phyloP scores from a whole-genome alignment of 1,140 invertebrate genomes.

The Drosophila biarmipes region DNA sequence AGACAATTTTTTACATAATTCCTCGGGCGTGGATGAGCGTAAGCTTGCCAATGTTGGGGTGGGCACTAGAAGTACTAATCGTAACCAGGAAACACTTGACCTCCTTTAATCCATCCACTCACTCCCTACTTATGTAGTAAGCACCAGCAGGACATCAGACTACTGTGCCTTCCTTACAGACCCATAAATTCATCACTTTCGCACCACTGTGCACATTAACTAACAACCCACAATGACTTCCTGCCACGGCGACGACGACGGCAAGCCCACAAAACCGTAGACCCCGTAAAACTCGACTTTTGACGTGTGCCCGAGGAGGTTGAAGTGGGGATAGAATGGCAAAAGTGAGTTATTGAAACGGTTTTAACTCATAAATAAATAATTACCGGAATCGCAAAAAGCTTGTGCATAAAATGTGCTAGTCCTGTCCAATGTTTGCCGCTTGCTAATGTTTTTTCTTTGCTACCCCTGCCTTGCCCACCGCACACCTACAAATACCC shows the following conservation, averaged over 20 bases:
- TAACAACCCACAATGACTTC: constrained; percentile 79
- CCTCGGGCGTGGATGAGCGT: no score
- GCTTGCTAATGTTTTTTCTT: constrained; percentile 64
- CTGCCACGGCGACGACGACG: constrained; percentile 56
- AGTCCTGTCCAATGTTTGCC: constrained; percentile 44
- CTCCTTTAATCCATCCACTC: not conserved
- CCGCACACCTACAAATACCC: constrained; percentile 21
- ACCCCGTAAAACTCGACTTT: constrained; percentile 45
- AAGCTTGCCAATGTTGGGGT: no score
- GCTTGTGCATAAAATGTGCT: constrained; percentile 55
- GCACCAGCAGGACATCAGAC: not conserved
- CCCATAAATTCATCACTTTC: constrained; percentile 63
- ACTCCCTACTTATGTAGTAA: not conserved
- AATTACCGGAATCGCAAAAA: constrained; percentile 74
- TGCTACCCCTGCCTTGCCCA: constrained; percentile 4
- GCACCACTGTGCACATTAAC: constrained; percentile 80
- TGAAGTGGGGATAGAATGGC: constrained; percentile 11
- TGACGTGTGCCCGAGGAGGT: constrained; percentile 46
- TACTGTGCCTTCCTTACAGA: not conserved
- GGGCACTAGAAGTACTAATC: not conserved
- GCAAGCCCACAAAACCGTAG: constrained; percentile 17
- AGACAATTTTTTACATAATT: no score
- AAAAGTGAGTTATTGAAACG: constrained; percentile 81
- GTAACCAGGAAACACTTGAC: not conserved
- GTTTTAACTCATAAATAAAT: constrained; percentile 84